phyloP scores from a whole-genome alignment of 2,797 vertebrate genomes.

The Antrozous pallidus region DNA sequence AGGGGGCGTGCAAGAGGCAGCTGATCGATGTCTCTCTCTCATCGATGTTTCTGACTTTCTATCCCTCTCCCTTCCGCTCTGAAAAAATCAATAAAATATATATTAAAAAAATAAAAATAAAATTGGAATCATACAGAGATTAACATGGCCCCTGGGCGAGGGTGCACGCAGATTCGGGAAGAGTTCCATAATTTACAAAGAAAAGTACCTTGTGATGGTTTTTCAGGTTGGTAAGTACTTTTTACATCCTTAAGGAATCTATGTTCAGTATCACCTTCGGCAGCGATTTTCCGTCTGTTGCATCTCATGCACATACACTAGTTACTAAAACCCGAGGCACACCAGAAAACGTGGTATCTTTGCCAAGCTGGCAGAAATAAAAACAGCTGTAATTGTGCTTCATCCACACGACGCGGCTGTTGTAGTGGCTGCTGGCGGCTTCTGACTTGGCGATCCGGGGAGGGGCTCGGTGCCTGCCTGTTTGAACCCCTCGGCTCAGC shows the following conservation, averaged over 20 bases:
- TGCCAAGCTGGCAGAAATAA: background rate
- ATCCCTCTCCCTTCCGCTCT: too few relatives aligned
- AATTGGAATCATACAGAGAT: too few relatives aligned
- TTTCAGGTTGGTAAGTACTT: background rate
- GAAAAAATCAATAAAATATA: too few relatives aligned
- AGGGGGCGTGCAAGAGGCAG: too few relatives aligned
- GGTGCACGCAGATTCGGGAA: too few relatives aligned
- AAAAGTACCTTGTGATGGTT: background rate
- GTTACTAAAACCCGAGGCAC: too few relatives aligned
- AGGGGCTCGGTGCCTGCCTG: rapidly evolving
- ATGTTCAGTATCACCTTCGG: rapidly evolving
- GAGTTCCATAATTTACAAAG: too few relatives aligned
- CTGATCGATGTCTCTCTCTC: too few relatives aligned
- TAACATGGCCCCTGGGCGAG: too few relatives aligned
- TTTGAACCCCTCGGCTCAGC: background rate
- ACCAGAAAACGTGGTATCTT: background rate
- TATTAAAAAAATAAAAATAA: too few relatives aligned
- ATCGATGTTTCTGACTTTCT: too few relatives aligned
- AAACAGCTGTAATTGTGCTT: background rate
- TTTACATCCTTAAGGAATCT: background rate
- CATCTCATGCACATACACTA: background rate
- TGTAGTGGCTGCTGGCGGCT: background rate
- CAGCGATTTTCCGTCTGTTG: background rate
- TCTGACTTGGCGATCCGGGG: background rate
- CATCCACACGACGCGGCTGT: background rate